Evolutionary conservation across 2,797 vertebrate species (phyloP), one percentile per base, ranked within the genome.

Genomic region (Catharus ustulatus): DNA sequence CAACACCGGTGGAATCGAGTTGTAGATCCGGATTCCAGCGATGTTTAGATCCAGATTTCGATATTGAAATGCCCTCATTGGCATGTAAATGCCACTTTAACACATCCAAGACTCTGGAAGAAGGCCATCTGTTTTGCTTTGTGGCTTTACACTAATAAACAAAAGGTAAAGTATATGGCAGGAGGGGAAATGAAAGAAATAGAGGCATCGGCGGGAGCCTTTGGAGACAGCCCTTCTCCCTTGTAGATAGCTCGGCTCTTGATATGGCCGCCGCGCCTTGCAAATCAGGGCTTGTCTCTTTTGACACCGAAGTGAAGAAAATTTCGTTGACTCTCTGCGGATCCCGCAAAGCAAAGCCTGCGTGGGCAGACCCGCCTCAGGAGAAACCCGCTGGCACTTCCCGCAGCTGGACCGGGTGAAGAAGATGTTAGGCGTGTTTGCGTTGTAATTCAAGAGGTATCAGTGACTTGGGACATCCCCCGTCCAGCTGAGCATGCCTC

Each of bases 61-160:
- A 98, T 98, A 97, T 97, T 97, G 96, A 97, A 96, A 97, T 96
- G 55, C 49, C 79, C 69, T 96, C 88, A 96, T 95, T 98, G 97
- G 97, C 93, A 98, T 98, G 97, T 97, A 97, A 98, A 98, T 98
- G 86, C 91, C 84, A 93, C 74, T 96, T 97, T 97, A 97, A 79
- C 97, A 98, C 98, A 98, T 98, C 95, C 95, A 98, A 98, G 98
- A 87, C 95, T 96, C 96, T 97, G 96, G 96, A 95, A 97, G 84
- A 71, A 93, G 95, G 96, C 98, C 98, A 98, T 98, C 98, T 98
- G 98, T 96, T 98, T 96, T 97, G 95, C 97, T 98, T 97, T 97
- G 97, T 96, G 95, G 85, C 84, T 97, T 97, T 96, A 97, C 95
- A 96, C 97, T 96, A 97, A 97, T 97, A 98, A 98, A 98, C 98